phyloP scores from a whole-genome alignment of 2,113 vertebrate genomes.

The Spilogale gracilis region DNA sequence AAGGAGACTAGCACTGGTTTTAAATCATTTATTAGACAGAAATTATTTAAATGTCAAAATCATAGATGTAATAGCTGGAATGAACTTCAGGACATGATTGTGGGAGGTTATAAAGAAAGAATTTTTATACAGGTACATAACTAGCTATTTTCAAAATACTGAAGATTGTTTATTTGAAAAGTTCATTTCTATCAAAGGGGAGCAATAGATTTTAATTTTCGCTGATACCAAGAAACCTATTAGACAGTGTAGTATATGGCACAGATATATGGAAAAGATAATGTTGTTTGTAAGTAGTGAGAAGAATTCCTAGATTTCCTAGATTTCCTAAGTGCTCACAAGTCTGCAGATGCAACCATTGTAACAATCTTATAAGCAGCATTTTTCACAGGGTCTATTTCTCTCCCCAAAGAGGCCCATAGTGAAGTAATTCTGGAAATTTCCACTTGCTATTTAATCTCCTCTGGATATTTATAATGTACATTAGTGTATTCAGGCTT shows the following conservation, averaged over 20 bases:
- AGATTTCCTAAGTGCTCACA: neutral
- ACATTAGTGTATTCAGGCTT: neutral
- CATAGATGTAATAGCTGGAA: neutral
- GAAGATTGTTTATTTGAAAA: neutral
- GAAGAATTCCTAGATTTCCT: neutral
- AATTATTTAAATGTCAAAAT: constrained; percentile 6
- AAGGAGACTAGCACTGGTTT: neutral
- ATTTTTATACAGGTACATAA: neutral
- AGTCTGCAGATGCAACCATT: neutral
- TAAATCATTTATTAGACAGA: neutral
- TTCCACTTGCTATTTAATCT: neutral
- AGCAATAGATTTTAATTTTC: neutral
- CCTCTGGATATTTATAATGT: neutral
- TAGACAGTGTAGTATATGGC: neutral
- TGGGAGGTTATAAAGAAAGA: neutral
- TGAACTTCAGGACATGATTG: neutral
- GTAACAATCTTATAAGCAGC: neutral
- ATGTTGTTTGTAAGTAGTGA: neutral
- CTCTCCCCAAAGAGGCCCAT: neutral
- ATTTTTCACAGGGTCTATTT: neutral
- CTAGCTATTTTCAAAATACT: neutral
- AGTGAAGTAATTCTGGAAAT: neutral
- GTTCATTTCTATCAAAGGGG: neutral
- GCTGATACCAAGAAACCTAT: neutral
- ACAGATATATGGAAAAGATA: neutral